Conservation (phyloP, 2,888 invertebrate genomes). For the Xestia rhomboidea region DNA sequence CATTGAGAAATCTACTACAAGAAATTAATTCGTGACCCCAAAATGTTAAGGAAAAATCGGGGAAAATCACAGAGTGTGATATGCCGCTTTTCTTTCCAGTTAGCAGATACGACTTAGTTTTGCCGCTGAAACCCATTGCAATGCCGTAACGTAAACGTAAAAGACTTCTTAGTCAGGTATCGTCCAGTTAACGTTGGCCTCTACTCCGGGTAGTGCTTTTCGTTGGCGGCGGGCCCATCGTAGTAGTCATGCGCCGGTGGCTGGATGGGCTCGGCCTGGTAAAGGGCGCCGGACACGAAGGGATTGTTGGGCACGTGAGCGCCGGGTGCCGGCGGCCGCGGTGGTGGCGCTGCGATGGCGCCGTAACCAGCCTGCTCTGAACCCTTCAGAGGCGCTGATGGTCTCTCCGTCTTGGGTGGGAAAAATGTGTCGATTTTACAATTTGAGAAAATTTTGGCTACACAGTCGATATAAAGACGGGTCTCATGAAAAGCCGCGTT, state of each 20-base stretch:
- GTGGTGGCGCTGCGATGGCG: conserved; percentile 76
- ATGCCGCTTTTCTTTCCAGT: background rate
- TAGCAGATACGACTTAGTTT: background rate
- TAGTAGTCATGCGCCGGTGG: conserved; percentile 91
- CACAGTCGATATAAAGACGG: background rate
- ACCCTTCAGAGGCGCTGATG: conserved; percentile 83
- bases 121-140: background rate
- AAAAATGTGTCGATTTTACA: conserved; percentile 8
- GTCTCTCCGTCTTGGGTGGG: conserved; percentile 79
- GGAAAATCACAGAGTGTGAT: background rate
- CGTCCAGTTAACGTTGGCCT: conserved; percentile 9
- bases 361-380: conserved; percentile 84
- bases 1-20: background rate
- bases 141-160: conserved; percentile 18
- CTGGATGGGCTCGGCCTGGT: conserved; percentile 92
- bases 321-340: conserved; percentile 90
- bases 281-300: conserved; percentile 91
- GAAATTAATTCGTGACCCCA: background rate
- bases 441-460: background rate
- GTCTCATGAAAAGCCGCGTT: too few relatives aligned
- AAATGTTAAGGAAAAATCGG: background rate
- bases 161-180: background rate
- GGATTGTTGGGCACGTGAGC: conserved; percentile 91
- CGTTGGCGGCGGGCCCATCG: conserved; percentile 71
- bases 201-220: conserved; percentile 54